Evolutionary conservation across 1,140 invertebrate species (phyloP), one percentile per base, ranked within the genome.

Genomic region (Subanguina moxae): DNA sequence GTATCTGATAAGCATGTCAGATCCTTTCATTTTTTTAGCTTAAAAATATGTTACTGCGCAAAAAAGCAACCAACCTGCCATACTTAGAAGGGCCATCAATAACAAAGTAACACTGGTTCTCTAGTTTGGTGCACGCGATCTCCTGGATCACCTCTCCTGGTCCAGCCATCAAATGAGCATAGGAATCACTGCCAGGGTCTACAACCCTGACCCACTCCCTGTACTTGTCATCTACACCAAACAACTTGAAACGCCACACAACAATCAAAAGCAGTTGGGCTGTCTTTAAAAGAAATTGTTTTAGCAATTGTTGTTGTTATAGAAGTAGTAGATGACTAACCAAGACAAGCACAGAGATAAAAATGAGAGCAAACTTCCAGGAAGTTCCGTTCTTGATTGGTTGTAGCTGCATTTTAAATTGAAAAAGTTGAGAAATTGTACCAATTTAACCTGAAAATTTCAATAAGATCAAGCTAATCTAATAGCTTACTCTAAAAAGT

Each of bases 11-110:
- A n/a, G n/a, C n/a, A n/a, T n/a, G n/a, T n/a, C n/a, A n/a, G n/a
- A n/a, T n/a, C n/a, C n/a, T n/a, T n/a, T n/a, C n/a, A n/a, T n/a
- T n/a, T n/a, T n/a, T n/a, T n/a, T n/a, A n/a, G n/a, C n/a, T n/a
- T n/a, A n/a, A n/a, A n/a, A n/a, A n/a, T n/a, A n/a, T n/a, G n/a
- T n/a, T n/a, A n/a, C n/a, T n/a, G n/a, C n/a, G n/a, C n/a, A n/a
- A n/a, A n/a, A n/a, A n/a, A n/a, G n/a, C n/a, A n/a, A n/a, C n/a
- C 15, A 7, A 52, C 48, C 48, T 52, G 48, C 48, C 48, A 52
- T 52, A 52, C 23, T 52, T 52, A 8, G 48, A 52, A 21, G 48
- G 3, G 17, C 48, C 48, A 25, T 52, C 48, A 25, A 52, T 25
- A 15, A 52, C 48, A 52, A 7, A 52, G 23, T 52, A 52, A 15